Evolutionary conservation across 2,113 vertebrate genomes (phyloP).

Genomic region (Phalacrocorax brasilianus): DNA sequence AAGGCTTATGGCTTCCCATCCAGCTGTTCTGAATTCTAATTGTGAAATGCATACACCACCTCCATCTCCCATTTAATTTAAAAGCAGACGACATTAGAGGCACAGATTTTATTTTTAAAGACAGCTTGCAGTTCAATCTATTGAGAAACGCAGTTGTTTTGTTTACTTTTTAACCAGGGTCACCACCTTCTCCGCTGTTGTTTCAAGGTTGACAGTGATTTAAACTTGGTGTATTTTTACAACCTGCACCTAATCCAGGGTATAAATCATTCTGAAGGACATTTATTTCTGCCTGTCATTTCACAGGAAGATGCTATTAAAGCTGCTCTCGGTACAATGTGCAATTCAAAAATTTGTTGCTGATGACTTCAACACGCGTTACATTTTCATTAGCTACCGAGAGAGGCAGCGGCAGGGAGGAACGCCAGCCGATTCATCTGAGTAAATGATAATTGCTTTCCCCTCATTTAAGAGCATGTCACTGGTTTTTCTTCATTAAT

Average conservation of each 20-base stretch:
- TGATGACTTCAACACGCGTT: background rate
- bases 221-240: slow-evolving; percentile 48
- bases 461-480: background rate
- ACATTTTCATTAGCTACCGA: slow-evolving; percentile 1
- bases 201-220: slow-evolving; percentile 62
- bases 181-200: background rate
- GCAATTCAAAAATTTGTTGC: background rate
- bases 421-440: background rate
- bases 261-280: slow-evolving; percentile 62
- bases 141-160: background rate
- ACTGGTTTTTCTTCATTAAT: background rate
- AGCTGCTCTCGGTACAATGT: background rate
- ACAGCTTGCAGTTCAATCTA: background rate
- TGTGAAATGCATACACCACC: background rate
- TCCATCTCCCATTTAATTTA: background rate
- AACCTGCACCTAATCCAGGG: slow-evolving; percentile 2
- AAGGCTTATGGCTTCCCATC: background rate
- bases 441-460: background rate
- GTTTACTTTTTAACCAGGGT: slow-evolving; percentile 12
- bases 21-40: background rate
- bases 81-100: background rate
- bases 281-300: slow-evolving; percentile 51
- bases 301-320: slow-evolving; percentile 40
- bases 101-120: background rate
- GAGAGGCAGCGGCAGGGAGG: background rate